Base-by-base conservation (phyloP, 1,140 invertebrate genomes). In the Zelostemma sp. region DNA sequence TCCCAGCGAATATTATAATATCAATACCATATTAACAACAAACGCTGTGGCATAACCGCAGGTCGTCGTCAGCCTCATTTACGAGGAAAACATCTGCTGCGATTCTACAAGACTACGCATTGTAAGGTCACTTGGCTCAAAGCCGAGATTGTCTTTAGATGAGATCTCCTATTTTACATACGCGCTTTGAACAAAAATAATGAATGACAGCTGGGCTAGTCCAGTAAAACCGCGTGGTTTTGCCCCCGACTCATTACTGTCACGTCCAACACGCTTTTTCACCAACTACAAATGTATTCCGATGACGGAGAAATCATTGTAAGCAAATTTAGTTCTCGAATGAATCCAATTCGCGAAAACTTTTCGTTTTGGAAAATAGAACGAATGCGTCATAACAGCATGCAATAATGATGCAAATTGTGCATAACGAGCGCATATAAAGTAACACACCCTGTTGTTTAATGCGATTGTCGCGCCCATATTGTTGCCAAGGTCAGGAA, bases 391-490 rank as follows among this genome's bases (percentile, higher is more conserved):
- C 41, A 31, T 46, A 56, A 56, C 46, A 17, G 17, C 41, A 56
- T 51, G 17, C 12, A 46, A 38, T 67, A 61, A 67, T 64, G 48
- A 64, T 18, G 47, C 49, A 45, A 46, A 50, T 47, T 58, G 48
- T 43, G 46, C 53, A 47, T 14, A 54, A 65, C 50, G 51, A 66
- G 58, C 47, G 62, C 58, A 65, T 70, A 66, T 62, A 64, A 65
- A 62, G 62, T 50, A 51, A 43, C 54, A 41, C 14, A 31, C 50
- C 59, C 62, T 62, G 59, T 71, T 71, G 57, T 56, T 57, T 51
- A 25, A 47, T 40, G 63, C 48, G 40, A 70, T 50, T 63, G 57
- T 70, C 57, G 57, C 67, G 62, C 61, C 61, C 54, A 62, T 57
- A 48, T 61, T 53, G 61, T 56, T 43, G 38, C 53, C 57, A 65